phyloP scores from a whole-genome alignment of 2,888 invertebrate species.

The Tanypteryx hageni region DNA sequence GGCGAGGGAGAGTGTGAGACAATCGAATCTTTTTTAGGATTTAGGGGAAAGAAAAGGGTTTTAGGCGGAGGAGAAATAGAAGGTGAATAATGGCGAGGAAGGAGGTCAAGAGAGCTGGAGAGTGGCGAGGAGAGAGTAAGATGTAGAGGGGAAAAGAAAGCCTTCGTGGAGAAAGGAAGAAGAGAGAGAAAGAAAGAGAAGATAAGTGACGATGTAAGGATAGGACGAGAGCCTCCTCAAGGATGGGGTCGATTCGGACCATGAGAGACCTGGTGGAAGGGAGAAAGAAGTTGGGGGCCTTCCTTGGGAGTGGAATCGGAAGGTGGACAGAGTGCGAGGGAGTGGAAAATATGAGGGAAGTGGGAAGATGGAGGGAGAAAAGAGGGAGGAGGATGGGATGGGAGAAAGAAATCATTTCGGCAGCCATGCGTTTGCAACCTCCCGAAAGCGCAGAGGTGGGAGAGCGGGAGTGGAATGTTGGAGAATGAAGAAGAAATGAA shows the following conservation, averaged over 20 bases:
- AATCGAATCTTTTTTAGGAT: not conserved
- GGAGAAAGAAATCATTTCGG: not conserved
- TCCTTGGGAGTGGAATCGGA: not conserved
- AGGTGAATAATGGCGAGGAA: slow-evolving; percentile 27
- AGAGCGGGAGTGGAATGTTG: not conserved
- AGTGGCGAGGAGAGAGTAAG: not conserved
- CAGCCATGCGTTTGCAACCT: not conserved
- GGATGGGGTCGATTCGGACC: slow-evolving; percentile 30
- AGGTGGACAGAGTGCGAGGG: too few relatives aligned
- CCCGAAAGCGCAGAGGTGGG: not conserved
- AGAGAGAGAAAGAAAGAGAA: not conserved
- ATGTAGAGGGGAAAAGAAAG: not conserved
- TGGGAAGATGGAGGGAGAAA: not conserved
- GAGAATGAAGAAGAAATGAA: not conserved
- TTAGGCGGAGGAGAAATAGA: not conserved
- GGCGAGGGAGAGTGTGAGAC: not conserved
- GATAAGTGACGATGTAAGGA: not conserved
- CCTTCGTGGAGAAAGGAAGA: not conserved
- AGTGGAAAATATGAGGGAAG: not conserved
- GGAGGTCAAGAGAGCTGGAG: slow-evolving; percentile 18
- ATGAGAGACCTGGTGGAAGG: slow-evolving; percentile 12
- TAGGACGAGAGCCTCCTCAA: slow-evolving; percentile 15
- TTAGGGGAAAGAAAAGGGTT: not conserved
- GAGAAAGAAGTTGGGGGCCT: not conserved
- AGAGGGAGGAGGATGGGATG: not conserved